A percentile compares a stretch with the other conserved stretches of the same genome.
Evolutionary conservation across 35 echinoderm and acorn worm genomes (phyloP).

Genomic region (Heliocidaris tuberculata): DNA sequence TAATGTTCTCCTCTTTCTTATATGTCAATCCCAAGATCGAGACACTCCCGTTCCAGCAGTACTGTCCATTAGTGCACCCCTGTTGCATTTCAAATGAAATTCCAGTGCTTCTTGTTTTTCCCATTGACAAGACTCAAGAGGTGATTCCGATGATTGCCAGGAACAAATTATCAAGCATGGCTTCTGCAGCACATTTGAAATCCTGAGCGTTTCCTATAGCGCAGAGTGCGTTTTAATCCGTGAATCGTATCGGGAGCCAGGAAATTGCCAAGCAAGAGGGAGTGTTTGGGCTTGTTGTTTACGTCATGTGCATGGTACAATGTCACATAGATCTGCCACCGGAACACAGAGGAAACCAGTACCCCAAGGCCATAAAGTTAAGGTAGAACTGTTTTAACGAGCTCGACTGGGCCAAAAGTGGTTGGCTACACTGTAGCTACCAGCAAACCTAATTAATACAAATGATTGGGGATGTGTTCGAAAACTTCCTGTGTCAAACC

Average conservation of each 20-base stretch:
- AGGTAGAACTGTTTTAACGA: background rate
- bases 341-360: constrained; percentile 22
- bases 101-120: background rate
- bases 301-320: background rate
- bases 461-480: background rate
- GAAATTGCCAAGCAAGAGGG: background rate
- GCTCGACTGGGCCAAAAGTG: background rate
- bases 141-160: background rate
- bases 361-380: constrained; percentile 1
- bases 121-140: background rate
- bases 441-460: background rate
- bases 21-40: background rate
- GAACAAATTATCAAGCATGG: background rate
- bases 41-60: background rate
- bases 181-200: background rate
- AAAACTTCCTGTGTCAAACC: background rate
- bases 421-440: background rate
- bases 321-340: background rate
- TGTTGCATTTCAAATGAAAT: background rate
- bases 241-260: background rate
- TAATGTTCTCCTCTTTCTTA: background rate
- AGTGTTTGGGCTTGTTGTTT: background rate
- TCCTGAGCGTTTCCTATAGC: background rate
- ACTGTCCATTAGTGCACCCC: background rate
- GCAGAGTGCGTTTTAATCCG: background rate